These are phyloP conservation scores for Sebastes itinus DNA, from an alignment of 2,797 vertebrate genomes.

Conservation along the genomic window DNA sequence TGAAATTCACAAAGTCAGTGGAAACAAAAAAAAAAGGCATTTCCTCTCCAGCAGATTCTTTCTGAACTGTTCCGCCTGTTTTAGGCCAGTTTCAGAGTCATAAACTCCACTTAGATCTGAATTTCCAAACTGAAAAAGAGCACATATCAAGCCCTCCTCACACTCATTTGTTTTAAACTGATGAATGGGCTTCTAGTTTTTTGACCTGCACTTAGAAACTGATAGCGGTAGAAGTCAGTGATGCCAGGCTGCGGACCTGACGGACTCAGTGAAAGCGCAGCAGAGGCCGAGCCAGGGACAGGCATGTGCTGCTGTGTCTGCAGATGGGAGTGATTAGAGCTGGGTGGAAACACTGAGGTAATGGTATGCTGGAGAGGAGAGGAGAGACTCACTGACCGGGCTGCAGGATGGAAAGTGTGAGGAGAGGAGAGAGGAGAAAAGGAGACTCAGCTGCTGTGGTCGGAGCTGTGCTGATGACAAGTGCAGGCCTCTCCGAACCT, in stretches of 20 bases:
- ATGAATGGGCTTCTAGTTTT: slow-evolving; percentile 14
- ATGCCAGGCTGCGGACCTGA: slow-evolving; percentile 50
- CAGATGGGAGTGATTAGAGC: slow-evolving; percentile 79
- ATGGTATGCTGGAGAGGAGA: slow-evolving; percentile 56
- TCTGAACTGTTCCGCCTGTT: slow-evolving; percentile 15
- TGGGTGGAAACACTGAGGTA: slow-evolving; percentile 80
- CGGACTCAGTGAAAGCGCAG: slow-evolving; percentile 41
- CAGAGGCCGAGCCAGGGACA: slow-evolving; percentile 47
- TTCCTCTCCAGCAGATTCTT: slow-evolving; percentile 38
- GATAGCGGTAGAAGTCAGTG: slow-evolving; percentile 26
- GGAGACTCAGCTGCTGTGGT: slow-evolving; percentile 67
- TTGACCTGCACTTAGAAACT: slow-evolving; percentile 28
- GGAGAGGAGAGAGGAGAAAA: slow-evolving; percentile 48
- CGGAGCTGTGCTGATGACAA: slow-evolving; percentile 70
- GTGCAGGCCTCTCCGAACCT: slow-evolving; percentile 66
- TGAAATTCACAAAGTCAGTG: slow-evolving; percentile 46
- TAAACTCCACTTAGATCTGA: slow-evolving; percentile 20
- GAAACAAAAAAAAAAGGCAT: slow-evolving; percentile 27
- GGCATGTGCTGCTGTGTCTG: slow-evolving; percentile 70
- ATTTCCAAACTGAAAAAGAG: slow-evolving; percentile 19
- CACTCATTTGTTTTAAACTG: slow-evolving; percentile 18
- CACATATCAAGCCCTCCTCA: slow-evolving; percentile 8
- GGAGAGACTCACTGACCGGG: slow-evolving; percentile 55
- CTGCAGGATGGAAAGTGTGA: slow-evolving; percentile 72
- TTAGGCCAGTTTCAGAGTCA: slow-evolving; percentile 31